Evolutionary conservation across 2,797 vertebrate genomes (phyloP), one percentile per base, ranked within the genome.

Genomic region (Coracias cyanogaster): DNA sequence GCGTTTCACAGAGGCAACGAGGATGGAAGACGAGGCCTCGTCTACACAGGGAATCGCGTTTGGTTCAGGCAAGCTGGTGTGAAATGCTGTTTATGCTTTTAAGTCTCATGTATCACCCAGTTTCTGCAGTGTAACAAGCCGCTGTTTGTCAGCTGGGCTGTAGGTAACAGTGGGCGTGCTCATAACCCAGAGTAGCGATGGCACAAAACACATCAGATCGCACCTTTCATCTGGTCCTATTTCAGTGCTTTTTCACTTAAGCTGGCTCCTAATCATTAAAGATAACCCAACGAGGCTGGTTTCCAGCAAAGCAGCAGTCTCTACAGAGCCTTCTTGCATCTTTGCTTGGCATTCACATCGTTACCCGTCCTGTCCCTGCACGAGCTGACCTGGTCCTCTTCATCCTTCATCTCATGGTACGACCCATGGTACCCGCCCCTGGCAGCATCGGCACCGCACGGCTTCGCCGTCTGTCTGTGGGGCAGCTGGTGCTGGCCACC

Each of bases 121-220:
- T 21, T 82, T 60, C 62, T 14, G 15, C 89, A 67, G 93, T 69
- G 64, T 48, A 90, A 89, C 91, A 57, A 90, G 94, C 48, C 12
- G 7, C 78, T 65, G 89, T 69, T 93, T 87, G 92, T 89, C 95
- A 67, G 92, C 94, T 41, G 82, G 9, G 92, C 85, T 60, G 66
- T 73, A 77, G 60, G 58, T 67, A 46, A 64, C 87, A 3, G 71
- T 22, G 66, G 86, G 82, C 10, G 55, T 13, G 78, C 87, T 69
- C n/a, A 1, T 51, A 81, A 28, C 89, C 72, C 80, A 33, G 85
- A 41, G 18, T 8, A 13, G 93, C 15, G 49, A n/a, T 18, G 73
- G 70, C 77, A 4, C 18, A 46, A 45, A 83, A 8, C 91, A 8
- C 91, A 5, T 81, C 17, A n/a, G 69, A 31, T 67, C 51, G 28